Evolutionary conservation across 2,797 vertebrate species (phyloP), one percentile per base, ranked within the genome.

Genomic region (Anguilla marmorata): DNA sequence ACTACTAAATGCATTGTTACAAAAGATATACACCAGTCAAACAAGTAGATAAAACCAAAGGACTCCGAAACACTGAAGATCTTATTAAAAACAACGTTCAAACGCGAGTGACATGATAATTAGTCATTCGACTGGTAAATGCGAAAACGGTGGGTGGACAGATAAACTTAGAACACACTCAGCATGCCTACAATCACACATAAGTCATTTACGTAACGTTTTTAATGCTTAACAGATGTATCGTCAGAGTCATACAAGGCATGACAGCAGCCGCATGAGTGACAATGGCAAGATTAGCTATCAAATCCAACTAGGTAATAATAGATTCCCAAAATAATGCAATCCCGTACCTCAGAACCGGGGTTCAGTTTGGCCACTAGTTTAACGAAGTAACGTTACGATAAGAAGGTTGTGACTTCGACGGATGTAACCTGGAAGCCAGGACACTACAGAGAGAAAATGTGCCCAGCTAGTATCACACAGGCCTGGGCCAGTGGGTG

Each of bases 401-500:
- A 50, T 21, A 82, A 82, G 50, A 8, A 21, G 45, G 41, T 82
- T 82, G 45, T 11, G 79, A 82, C 41, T 11, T 24, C 21, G 37
- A 80, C 37, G 8, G 79, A 50, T 50, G 41, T 82, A 48, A 82
- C 41, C 21, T 48, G 21, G 79, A 33, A 48, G 69, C 87, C 87
- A 86, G 56, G 45, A 72, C 63, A 69, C 60, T 41, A 58, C 21
- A 52, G 66, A 50, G 66, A 12, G n/a, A 27, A 56, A 84, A 76
- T 85, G 66, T 85, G 84, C 41, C 72, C 66, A 88, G 54, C 37
- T 54, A 72, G 82, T 33, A 63, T 48, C 63, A 30, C 80, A 60
- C 63, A 54, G 82, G 82, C 87, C 50, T 27, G 66, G 80, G 87
- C 63, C 87, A 82, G 80, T 48, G n/a, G 84, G 21, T 82, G 79